phyloP scores from a whole-genome alignment of 2,888 invertebrate species.

The Chrysodeixis includens region DNA sequence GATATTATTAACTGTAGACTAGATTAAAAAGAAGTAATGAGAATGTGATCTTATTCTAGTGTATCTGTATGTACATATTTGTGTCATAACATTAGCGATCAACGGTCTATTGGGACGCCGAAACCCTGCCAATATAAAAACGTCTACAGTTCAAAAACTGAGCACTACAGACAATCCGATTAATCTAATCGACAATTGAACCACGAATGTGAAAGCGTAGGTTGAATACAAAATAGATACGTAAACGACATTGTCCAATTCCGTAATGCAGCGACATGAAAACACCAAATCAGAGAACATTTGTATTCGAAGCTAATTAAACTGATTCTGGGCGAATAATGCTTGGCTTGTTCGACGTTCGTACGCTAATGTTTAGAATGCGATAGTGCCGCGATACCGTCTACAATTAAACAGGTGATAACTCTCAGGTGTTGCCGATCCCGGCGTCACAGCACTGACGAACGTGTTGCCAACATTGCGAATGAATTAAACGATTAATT shows the following conservation, averaged over 20 bases:
- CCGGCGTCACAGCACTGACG: conserved; percentile 43
- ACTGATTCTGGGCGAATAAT: conserved; percentile 56
- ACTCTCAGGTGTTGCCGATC: conserved; percentile 55
- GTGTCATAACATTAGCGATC: neutral
- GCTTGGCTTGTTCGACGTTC: conserved; percentile 38
- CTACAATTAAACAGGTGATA: conserved; percentile 63
- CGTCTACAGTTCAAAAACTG: conserved; percentile 1
- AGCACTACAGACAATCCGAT: neutral
- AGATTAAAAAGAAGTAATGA: too few relatives aligned
- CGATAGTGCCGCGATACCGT: conserved; percentile 27
- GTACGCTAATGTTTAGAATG: conserved; percentile 47
- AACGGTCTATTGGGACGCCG: neutral
- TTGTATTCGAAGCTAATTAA: conserved; percentile 52
- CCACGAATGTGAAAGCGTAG: conserved; percentile 3
- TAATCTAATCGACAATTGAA: neutral
- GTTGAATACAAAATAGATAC: conserved; percentile 23
- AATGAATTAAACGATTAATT: conserved; percentile 65
- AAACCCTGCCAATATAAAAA: neutral
- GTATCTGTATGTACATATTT: too few relatives aligned
- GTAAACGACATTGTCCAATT: conserved; percentile 44
- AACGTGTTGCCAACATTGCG: conserved; percentile 50
- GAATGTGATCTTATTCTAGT: too few relatives aligned
- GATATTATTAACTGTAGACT: too few relatives aligned
- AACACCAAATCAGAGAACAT: conserved; percentile 54
- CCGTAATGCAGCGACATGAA: conserved; percentile 42